phyloP scores from a whole-genome alignment of 2,888 invertebrate genomes.

The Agriopis leucophaearia region DNA sequence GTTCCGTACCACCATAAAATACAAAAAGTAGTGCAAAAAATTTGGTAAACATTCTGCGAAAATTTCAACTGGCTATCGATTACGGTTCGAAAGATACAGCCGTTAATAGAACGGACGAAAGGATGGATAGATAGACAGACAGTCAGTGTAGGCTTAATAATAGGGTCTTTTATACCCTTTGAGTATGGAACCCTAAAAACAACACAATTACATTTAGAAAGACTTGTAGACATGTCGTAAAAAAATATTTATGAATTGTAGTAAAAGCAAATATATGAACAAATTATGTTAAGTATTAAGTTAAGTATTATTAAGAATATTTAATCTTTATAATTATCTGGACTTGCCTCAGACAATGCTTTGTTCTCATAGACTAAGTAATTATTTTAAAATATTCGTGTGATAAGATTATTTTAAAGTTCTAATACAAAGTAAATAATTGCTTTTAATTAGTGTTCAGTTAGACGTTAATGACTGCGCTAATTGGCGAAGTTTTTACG shows the following conservation, averaged over 20 bases:
- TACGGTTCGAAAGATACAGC: too few relatives aligned
- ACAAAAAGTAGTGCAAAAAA: too few relatives aligned
- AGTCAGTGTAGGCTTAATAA: too few relatives aligned
- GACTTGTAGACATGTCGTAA: too few relatives aligned
- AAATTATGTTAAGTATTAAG: background rate
- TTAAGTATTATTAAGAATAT: background rate
- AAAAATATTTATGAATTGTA: background rate
- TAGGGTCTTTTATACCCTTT: too few relatives aligned
- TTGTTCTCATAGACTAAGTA: background rate
- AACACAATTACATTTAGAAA: too few relatives aligned
- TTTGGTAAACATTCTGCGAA: too few relatives aligned
- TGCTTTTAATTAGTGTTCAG: conserved; percentile 13
- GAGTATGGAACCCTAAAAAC: too few relatives aligned
- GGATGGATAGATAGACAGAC: too few relatives aligned
- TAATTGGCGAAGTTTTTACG: conserved; percentile 24
- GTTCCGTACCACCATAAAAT: too few relatives aligned
- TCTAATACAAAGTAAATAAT: conserved; percentile 2
- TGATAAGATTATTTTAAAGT: conserved; percentile 1
- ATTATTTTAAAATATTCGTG: background rate
- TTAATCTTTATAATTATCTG: background rate
- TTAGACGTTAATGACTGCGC: conserved; percentile 22
- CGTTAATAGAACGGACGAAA: too few relatives aligned
- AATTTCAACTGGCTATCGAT: too few relatives aligned
- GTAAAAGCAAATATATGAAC: background rate
- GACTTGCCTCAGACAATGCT: background rate